Evolutionary conservation across 2,797 vertebrate species (phyloP).

Genomic region (Characodon lateralis): DNA sequence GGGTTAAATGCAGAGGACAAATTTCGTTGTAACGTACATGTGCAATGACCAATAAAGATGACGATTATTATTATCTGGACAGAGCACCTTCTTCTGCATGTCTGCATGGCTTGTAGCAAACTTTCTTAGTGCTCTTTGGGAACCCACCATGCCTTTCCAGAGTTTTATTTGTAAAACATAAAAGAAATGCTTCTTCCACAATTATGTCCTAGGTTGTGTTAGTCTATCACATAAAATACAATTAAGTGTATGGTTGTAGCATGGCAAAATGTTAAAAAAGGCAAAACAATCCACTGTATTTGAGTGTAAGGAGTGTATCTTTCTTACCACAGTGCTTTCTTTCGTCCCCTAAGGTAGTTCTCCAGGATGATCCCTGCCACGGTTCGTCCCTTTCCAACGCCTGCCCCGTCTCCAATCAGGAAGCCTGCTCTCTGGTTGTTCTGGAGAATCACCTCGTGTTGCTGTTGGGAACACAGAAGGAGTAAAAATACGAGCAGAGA

Average conservation of each 20-base stretch:
- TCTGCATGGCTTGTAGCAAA: neutral
- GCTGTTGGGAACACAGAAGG: conserved; percentile 72
- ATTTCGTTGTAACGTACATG: too few species aligned
- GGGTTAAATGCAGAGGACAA: too few species aligned
- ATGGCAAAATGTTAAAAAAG: neutral
- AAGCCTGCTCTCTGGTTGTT: conserved; percentile 94
- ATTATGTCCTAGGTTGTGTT: neutral
- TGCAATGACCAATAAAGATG: too few species aligned
- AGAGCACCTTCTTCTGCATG: neutral
- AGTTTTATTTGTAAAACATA: neutral
- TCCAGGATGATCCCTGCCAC: conserved; percentile 96
- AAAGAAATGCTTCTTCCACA: neutral
- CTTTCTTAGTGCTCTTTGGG: too few species aligned
- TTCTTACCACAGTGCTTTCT: conserved; percentile 93
- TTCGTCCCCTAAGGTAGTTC: conserved; percentile 91
- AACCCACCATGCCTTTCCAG: neutral
- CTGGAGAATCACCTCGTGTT: conserved; percentile 96
- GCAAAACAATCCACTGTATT: neutral
- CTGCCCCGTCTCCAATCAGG: conserved; percentile 94
- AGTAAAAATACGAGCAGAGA: conserved; percentile 6
- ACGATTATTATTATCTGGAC: too few species aligned
- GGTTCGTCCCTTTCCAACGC: conserved; percentile 96
- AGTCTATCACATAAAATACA: neutral
- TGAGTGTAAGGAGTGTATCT: neutral
- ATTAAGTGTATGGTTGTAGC: neutral